Evolutionary conservation across 1,140 invertebrate species (phyloP).

Genomic region (Drosophila aff.): DNA sequence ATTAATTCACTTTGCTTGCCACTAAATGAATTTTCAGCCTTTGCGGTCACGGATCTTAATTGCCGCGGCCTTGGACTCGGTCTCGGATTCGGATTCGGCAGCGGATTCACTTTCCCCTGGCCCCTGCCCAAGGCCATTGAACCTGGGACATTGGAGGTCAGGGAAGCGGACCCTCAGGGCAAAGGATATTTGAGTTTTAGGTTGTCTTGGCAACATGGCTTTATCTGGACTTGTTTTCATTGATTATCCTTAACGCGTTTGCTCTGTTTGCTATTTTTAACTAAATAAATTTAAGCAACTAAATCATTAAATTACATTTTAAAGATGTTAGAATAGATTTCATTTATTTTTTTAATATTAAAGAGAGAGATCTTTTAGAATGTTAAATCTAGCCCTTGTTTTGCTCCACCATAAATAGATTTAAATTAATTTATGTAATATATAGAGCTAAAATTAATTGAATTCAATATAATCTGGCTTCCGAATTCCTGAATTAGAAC

Average conservation of each 20-base stretch:
- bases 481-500: not conserved
- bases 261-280: not conserved
- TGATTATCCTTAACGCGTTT: not conserved
- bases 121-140: slow-evolving; percentile 1
- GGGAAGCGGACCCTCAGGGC: not conserved
- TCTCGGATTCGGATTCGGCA: slow-evolving; percentile 8
- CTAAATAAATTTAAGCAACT: no score
- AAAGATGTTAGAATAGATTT: not conserved
- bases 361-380: not conserved
- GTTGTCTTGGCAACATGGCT: not conserved
- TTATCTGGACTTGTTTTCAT: not conserved
- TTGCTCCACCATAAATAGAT: no score
- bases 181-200: not conserved
- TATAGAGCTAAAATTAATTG: not conserved
- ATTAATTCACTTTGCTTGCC: slow-evolving; percentile 50
- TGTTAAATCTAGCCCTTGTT: not conserved
- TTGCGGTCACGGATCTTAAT: slow-evolving; percentile 52
- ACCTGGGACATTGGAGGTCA: slow-evolving; percentile 6
- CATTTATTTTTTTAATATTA: not conserved
- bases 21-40: slow-evolving; percentile 53
- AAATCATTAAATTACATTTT: not conserved
- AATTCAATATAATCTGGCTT: not conserved
- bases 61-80: slow-evolving; percentile 36
- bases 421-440: no score
- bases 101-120: not conserved